Evolutionary conservation across 2,797 vertebrate genomes (phyloP).

Genomic region (Sebastes steindachneri): DNA sequence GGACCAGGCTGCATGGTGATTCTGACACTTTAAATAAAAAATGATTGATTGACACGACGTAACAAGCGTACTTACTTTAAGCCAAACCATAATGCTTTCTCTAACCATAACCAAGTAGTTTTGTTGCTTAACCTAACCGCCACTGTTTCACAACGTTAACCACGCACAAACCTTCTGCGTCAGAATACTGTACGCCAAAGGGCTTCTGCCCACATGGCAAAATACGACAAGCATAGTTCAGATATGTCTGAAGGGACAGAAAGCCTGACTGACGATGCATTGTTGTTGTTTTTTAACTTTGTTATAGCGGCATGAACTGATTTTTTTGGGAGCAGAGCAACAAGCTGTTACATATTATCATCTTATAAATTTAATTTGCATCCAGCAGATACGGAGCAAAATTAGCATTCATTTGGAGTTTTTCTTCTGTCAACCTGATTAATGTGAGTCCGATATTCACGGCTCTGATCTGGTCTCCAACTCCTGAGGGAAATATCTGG

Average conservation of each 20-base stretch:
- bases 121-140: neutral
- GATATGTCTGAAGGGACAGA: neutral
- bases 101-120: neutral
- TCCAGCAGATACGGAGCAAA: neutral
- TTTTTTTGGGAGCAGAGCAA: neutral
- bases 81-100: neutral
- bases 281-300: neutral
- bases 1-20: too few species aligned
- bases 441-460: slow-evolving; percentile 17
- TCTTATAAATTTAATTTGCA: neutral
- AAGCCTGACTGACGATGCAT: neutral
- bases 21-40: too few species aligned
- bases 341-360: neutral
- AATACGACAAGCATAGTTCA: too few species aligned
- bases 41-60: neutral
- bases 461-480: neutral
- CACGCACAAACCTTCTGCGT: neutral
- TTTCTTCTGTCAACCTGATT: slow-evolving; percentile 4
- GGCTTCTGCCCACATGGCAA: too few species aligned
- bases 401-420: slow-evolving; percentile 5
- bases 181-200: neutral
- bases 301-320: neutral
- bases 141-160: neutral
- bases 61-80: neutral
- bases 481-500: slow-evolving; percentile 3